Evolutionary conservation across 2,113 vertebrate genomes (phyloP), one percentile per base, ranked within the genome.

Genomic region (Neopipo cinnamomea): DNA sequence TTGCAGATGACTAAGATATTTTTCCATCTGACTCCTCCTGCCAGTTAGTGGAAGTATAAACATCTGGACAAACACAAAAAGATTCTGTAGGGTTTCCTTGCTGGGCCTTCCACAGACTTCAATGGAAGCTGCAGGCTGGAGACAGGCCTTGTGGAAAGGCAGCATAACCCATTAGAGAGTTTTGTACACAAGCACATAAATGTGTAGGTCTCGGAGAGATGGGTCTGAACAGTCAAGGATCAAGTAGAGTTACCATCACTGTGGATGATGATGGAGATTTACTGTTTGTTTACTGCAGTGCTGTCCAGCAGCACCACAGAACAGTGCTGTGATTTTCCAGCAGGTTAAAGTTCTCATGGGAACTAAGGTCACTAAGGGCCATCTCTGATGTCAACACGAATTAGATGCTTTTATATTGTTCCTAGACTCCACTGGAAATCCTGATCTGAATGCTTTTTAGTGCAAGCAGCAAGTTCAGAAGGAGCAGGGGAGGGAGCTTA

Each of bases 1-100:
- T 35, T 75, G 62, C 66, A 79, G 53, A 73, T 85, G 81, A 89
- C 70, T 44, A 68, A 82, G 66, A 56, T 76, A 23, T 79, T 91
- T 93, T 95, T 93, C 84, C 87, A 30, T 86, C 52, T 85, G 77
- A 75, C 47, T 85, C 67, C 41, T 91, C 35, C 37, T 88, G 66
- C 49, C 81, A 70, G 2, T 85, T 82, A 73, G 18, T 41, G 31
- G 16, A 85, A 91, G 63, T 65, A 89, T 52, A 87, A 94, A 87
- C 77, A 88, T 72, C 70, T 76, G 81, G 84, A 76, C 62, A 82
- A 87, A 61, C 15, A 82, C 44, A 46, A 30, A 89, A 84, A 35
- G 17, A 53, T 79, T 92, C n/a, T 62, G 27, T 39, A 41, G 70
- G 35, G n/a, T 82, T 6, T 85, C 24, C 35, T 74, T 68, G 30